These are phyloP conservation scores for Trichechus manatus DNA, from an alignment of 2,113 vertebrate genomes.

Conservation along the genomic window DNA sequence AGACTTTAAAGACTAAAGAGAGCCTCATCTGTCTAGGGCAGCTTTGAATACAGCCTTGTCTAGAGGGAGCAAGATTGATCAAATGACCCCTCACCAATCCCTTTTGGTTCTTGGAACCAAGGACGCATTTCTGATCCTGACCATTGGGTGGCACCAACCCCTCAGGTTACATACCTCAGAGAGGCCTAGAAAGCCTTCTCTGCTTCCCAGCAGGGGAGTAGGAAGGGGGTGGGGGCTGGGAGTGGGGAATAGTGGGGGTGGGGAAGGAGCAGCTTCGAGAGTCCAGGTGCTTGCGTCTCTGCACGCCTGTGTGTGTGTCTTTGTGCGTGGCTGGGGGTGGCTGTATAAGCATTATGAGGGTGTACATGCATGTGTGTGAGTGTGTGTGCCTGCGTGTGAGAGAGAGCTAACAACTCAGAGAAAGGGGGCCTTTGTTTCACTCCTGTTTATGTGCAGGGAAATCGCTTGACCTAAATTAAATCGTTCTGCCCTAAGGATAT, in stretches of 20 bases:
- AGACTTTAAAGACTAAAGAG: conserved; percentile 7
- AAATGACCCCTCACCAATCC: conserved; percentile 13
- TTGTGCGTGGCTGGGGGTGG: conserved; percentile 74
- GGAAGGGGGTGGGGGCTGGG: background rate
- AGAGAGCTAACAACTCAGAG: conserved; percentile 61
- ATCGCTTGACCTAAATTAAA: conserved; percentile 84
- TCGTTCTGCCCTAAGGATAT: conserved; percentile 78
- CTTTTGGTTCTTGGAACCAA: conserved; percentile 30
- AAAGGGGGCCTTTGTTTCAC: conserved; percentile 79
- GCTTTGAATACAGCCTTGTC: background rate
- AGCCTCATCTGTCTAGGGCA: background rate
- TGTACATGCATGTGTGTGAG: conserved; percentile 8
- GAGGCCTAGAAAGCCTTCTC: background rate
- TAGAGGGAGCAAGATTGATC: background rate
- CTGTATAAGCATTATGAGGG: conserved; percentile 71
- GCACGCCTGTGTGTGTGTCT: conserved; percentile 66
- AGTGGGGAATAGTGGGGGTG: background rate
- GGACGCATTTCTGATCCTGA: conserved; percentile 82
- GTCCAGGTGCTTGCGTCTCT: conserved; percentile 83
- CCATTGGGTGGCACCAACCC: conserved; percentile 90
- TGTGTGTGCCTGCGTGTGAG: background rate
- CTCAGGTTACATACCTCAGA: conserved; percentile 78
- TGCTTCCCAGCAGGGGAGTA: conserved; percentile 74
- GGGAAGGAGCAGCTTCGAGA: conserved; percentile 67
- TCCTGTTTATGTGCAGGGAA: background rate